These are phyloP conservation scores for Cryptops parisi DNA, from an alignment of 2,888 invertebrate species.

Conservation along the genomic window DNA sequence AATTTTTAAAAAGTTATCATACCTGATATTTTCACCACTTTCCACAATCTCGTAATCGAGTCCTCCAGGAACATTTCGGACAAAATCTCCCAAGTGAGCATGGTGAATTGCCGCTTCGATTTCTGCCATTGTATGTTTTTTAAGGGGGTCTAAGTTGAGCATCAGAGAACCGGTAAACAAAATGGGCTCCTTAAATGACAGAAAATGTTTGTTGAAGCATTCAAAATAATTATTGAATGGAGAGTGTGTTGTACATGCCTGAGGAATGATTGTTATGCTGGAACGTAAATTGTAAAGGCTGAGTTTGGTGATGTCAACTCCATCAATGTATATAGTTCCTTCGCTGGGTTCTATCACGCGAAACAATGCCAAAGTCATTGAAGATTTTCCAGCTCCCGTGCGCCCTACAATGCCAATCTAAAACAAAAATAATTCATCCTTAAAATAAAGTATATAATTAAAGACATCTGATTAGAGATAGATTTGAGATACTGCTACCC, in stretches of 20 bases:
- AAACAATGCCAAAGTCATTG: slow-evolving; percentile 71
- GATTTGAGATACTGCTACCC: not conserved
- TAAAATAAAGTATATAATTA: too few relatives aligned
- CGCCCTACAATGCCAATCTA: slow-evolving; percentile 4
- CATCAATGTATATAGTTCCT: slow-evolving; percentile 71
- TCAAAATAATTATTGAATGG: too few relatives aligned
- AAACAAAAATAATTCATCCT: not conserved
- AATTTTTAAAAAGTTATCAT: not conserved
- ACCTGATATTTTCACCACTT: slow-evolving; percentile 68
- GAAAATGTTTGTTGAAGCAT: too few relatives aligned
- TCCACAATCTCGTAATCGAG: slow-evolving; percentile 72
- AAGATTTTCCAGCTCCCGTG: slow-evolving; percentile 55
- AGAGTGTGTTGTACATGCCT: slow-evolving; percentile 23
- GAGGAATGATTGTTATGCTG: slow-evolving; percentile 33
- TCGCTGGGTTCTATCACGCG: slow-evolving; percentile 72
- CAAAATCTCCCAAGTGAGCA: slow-evolving; percentile 75
- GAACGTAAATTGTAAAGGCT: slow-evolving; percentile 40
- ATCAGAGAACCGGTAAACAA: slow-evolving; percentile 83
- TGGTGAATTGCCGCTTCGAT: slow-evolving; percentile 77
- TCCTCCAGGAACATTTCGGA: slow-evolving; percentile 56
- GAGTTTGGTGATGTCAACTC: slow-evolving; percentile 58
- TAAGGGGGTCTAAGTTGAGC: slow-evolving; percentile 85
- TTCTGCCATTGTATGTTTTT: slow-evolving; percentile 56
- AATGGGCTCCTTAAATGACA: slow-evolving; percentile 79
- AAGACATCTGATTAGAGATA: too few relatives aligned